These are phyloP conservation scores for Cyrtorhinus lividipennis DNA, from an alignment of 1,140 invertebrate species.

Conservation along the genomic window DNA sequence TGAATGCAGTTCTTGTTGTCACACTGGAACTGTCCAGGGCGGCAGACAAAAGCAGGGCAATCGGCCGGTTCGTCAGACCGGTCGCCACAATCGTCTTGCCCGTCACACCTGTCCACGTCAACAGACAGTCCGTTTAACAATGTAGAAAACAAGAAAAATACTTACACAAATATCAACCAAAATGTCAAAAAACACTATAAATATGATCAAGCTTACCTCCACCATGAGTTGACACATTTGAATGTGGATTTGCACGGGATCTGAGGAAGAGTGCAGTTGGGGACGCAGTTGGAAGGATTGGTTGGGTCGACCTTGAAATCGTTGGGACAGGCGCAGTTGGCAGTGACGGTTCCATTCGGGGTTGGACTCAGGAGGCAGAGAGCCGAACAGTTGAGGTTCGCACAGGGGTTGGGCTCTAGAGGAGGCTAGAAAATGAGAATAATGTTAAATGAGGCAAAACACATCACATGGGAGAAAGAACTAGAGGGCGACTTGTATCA, in stretches of 20 bases:
- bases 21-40: constrained; percentile 67
- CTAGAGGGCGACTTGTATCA: too few relatives aligned
- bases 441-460: too few relatives aligned
- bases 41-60: constrained; percentile 55
- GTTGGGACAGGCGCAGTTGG: constrained; percentile 62
- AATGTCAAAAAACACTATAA: too few relatives aligned
- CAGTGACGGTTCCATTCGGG: constrained; percentile 25
- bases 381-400: constrained; percentile 46
- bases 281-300: constrained; percentile 48
- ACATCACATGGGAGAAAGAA: too few relatives aligned
- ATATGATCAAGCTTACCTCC: constrained; percentile 40
- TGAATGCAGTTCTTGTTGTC: constrained; percentile 46
- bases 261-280: constrained; percentile 67
- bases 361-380: constrained; percentile 59
- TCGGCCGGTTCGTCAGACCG: constrained; percentile 55
- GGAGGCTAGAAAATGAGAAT: constrained; percentile 14
- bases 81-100: constrained; percentile 61
- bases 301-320: constrained; percentile 46
- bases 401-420: constrained; percentile 35
- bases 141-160: too few relatives aligned
- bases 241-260: constrained; percentile 57
- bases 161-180: too few relatives aligned
- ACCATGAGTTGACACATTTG: constrained; percentile 52
- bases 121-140: too few relatives aligned
- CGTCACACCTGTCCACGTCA: constrained; percentile 5